Percentiles rank a stretch among this genome's conserved stretches.
Conservation (phyloP, 1,140 invertebrate species). For the Asbolus verrucosus region DNA sequence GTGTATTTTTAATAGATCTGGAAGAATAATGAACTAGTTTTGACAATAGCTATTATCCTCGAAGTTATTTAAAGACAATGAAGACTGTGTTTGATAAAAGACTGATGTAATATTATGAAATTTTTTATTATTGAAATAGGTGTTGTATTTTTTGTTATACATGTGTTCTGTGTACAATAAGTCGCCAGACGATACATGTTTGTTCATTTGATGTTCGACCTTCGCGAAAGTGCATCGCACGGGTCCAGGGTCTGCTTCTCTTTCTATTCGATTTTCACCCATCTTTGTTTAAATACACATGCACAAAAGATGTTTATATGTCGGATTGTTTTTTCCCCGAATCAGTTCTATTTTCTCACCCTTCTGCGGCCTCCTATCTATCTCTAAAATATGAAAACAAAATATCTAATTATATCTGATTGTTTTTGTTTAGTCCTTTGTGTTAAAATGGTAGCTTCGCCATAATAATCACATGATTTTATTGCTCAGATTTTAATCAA, state of each 20-base stretch:
- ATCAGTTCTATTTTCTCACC: conserved; percentile 9
- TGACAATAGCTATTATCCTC: not conserved
- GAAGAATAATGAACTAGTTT: conserved; percentile 2
- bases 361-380: conserved; percentile 8
- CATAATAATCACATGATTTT: too few species aligned
- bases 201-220: conserved; percentile 60
- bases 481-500: not conserved
- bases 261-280: conserved; percentile 60
- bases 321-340: conserved; percentile 9
- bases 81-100: conserved; percentile 9
- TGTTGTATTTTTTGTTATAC: conserved; percentile 40
- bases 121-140: conserved; percentile 35
- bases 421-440: conserved; percentile 26
- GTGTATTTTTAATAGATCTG: not conserved
- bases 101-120: conserved; percentile 23
- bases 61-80: conserved; percentile 3
- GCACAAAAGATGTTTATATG: conserved; percentile 42
- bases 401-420: conserved; percentile 35
- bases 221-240: conserved; percentile 63
- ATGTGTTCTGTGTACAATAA: conserved; percentile 46
- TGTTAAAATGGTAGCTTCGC: not conserved
- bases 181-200: conserved; percentile 60
- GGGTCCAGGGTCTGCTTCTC: conserved; percentile 60
- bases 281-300: conserved; percentile 57
- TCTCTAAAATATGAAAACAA: not conserved